These are phyloP conservation scores for Craterocephalus amniculus DNA, from an alignment of 2,797 vertebrate species.

Conservation along the genomic window DNA sequence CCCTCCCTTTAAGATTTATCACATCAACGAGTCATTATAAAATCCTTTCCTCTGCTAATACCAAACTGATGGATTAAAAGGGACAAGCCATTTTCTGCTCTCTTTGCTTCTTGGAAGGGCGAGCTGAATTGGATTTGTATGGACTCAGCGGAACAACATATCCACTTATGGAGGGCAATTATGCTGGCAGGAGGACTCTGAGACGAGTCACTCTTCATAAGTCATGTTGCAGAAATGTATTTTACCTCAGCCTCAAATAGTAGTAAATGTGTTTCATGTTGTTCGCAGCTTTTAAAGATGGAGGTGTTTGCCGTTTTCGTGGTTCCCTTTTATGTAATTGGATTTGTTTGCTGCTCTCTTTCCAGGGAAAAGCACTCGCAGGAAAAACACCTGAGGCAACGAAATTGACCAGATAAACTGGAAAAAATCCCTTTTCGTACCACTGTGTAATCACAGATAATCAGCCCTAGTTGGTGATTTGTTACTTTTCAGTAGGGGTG, in stretches of 20 bases:
- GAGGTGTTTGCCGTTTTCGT: conserved; percentile 43
- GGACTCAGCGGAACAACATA: conserved; percentile 65
- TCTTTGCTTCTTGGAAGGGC: conserved; percentile 58
- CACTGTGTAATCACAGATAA: conserved; percentile 35
- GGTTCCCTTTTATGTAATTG: conserved; percentile 41
- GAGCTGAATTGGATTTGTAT: conserved; percentile 75
- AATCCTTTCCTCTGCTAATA: conserved; percentile 43
- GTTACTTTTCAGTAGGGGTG: not conserved
- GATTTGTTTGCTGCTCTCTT: conserved; percentile 37
- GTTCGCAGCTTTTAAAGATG: conserved; percentile 24
- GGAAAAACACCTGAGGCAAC: conserved; percentile 37
- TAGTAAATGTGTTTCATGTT: conserved; percentile 34
- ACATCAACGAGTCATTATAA: conserved; percentile 39
- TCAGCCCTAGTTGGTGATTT: not conserved
- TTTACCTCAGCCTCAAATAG: conserved; percentile 21
- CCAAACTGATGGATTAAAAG: conserved; percentile 70
- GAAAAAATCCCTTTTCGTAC: conserved; percentile 34
- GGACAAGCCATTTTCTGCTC: conserved; percentile 76
- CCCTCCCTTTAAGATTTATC: conserved; percentile 38
- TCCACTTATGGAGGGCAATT: conserved; percentile 74
- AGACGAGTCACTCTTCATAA: conserved; percentile 57
- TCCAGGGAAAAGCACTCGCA: conserved; percentile 20
- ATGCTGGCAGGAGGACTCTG: conserved; percentile 62
- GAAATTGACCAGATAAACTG: conserved; percentile 19
- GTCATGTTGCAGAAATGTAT: conserved; percentile 26